Evolutionary conservation across 1,140 invertebrate genomes (phyloP), one percentile per base, ranked within the genome.

Genomic region (Drosophila triauraria): DNA sequence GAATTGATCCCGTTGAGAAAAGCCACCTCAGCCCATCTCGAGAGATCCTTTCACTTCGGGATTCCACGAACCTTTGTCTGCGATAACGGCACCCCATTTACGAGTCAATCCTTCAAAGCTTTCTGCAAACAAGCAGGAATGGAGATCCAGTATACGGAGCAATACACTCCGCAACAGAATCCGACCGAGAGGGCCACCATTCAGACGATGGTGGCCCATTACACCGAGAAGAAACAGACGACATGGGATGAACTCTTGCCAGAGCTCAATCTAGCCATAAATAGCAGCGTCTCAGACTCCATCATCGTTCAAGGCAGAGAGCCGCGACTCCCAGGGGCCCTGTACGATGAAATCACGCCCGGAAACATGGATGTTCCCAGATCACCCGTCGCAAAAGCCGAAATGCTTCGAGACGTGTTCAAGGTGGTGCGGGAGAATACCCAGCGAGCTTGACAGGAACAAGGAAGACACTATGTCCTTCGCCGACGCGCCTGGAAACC

Each of bases 11-110:
- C 23, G 2, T 27, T 44, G 3, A 9, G n/a, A 46, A 46, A 50
- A 50, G 47, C 25, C 4, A 44, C 56, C 10, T n/a, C 42, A 1
- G 56, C 38, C 8, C 56, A 58, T 44, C 42, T 58, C 2, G 56
- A 42, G 10, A 44, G 27, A 23, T 42, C 40, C 15, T 42, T 42
- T 42, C 42, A 23, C 5, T 56, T 56, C 15, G 35, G 53, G 30
- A 32, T 56, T 12, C 53, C 17, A 44, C 32, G 40, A 40, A 3
- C 20, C 20, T 20, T 20, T 20, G 20, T 20, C 20, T 20, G 20
- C 20, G 20, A 20, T 20, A 20, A 20, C 20, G 20, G 20, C 20
- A 20, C 20, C 20, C 20, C 20, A 20, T 1, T 20, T 20, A 20
- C 20, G 20, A 20, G 20, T 20, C 20, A 20, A 20, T 20, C 20